A percentile compares a stretch with the other conserved stretches of the same genome.
These are phyloP conservation scores for Zeuzera pyrina DNA, from an alignment of 2,888 invertebrate genomes.

Conservation along the genomic window DNA sequence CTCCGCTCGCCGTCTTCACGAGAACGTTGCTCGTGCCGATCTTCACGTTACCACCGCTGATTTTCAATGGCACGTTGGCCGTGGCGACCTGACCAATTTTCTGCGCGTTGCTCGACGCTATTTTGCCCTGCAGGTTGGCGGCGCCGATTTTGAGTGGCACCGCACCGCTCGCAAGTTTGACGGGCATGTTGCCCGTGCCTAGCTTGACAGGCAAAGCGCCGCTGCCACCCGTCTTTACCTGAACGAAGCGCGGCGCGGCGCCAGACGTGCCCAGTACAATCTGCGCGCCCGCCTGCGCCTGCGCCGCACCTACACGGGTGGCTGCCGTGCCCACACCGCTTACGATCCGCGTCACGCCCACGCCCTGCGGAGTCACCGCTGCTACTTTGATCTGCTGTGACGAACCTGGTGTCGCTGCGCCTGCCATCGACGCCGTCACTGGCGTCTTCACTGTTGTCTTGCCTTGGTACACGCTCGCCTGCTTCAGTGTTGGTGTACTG, in stretches of 20 bases:
- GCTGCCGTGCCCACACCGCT: constrained; percentile 50
- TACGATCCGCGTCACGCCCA: constrained; percentile 58
- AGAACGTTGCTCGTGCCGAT: constrained; percentile 61
- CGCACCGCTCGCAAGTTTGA: constrained; percentile 48
- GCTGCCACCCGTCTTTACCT: constrained; percentile 52
- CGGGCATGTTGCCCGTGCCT: constrained; percentile 47
- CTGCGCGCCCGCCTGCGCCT: constrained; percentile 50
- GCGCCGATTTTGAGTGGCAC: constrained; percentile 59
- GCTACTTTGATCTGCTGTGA: constrained; percentile 61
- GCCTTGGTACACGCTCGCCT: constrained; percentile 37
- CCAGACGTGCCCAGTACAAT: constrained; percentile 44
- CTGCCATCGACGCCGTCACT: no score
- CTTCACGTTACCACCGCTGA: constrained; percentile 61
- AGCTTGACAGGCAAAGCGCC: constrained; percentile 50
- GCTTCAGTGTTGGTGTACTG: constrained; percentile 48
- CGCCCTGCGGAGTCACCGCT: constrained; percentile 53
- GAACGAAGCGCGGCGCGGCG: constrained; percentile 55
- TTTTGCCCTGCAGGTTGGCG: constrained; percentile 53
- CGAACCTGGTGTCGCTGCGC: constrained; percentile 27
- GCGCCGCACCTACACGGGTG: constrained; percentile 39
- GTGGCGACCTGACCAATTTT: constrained; percentile 41
- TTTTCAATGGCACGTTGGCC: constrained; percentile 46
- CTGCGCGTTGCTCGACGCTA: constrained; percentile 43
- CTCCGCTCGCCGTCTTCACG: constrained; percentile 55
- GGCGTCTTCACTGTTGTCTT: constrained; percentile 46